Percentiles rank a stretch among this genome's conserved stretches.
Evolutionary conservation across 2,797 vertebrate genomes (phyloP).

Genomic region (Cuculus canorus): DNA sequence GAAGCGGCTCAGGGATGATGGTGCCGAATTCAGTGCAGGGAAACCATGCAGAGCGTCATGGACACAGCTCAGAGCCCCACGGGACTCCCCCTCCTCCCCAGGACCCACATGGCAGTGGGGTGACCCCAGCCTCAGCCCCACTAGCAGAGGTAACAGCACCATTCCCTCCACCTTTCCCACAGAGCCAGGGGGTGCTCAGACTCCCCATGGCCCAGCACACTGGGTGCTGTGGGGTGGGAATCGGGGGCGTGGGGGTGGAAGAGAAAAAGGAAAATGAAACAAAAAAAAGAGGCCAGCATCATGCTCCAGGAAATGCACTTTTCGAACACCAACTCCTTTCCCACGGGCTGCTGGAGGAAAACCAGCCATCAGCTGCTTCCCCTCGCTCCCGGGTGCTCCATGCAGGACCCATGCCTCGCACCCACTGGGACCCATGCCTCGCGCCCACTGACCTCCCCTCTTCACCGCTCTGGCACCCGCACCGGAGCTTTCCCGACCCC

Average conservation of each 20-base stretch:
- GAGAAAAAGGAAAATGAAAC: not conserved
- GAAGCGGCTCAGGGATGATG: not conserved
- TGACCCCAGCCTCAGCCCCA: not conserved
- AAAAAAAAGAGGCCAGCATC: not conserved
- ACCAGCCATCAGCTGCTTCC: slow-evolving; percentile 57
- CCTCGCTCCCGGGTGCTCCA: not conserved
- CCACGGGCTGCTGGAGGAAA: slow-evolving; percentile 45
- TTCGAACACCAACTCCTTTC: slow-evolving; percentile 70
- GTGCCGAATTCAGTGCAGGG: rapidly evolving
- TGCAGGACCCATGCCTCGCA: not conserved
- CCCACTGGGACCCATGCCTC: not conserved
- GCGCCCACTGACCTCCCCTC: not conserved
- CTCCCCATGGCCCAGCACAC: not conserved
- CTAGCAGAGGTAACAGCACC: not conserved
- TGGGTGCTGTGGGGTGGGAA: not conserved
- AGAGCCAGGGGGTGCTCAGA: rapidly evolving
- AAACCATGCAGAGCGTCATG: rapidly evolving
- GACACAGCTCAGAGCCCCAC: rapidly evolving
- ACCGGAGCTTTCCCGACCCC: not conserved
- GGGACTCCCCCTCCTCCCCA: not conserved
- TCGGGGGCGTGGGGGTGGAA: too few species aligned
- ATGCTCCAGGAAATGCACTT: slow-evolving; percentile 60
- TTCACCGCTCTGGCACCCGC: not conserved
- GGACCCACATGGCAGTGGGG: not conserved
- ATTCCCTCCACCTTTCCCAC: not conserved